Evolutionary conservation across 1,140 invertebrate species (phyloP).

Genomic region (Popillia japonica): DNA sequence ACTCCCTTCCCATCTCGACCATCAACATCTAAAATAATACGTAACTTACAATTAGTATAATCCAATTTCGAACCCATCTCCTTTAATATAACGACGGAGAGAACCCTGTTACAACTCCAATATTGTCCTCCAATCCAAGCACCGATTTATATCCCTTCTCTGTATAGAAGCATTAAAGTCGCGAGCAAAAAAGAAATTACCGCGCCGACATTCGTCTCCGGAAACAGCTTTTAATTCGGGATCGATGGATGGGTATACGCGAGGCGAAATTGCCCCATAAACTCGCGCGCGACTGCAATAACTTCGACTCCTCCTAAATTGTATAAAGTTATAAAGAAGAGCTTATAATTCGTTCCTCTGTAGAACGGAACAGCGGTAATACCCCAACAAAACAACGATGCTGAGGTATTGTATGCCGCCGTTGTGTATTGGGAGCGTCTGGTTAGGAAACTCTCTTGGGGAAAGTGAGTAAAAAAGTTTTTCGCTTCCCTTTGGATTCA

Average conservation of each 20-base stretch:
- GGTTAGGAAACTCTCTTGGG: background rate
- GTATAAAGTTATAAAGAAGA: conserved; percentile 1
- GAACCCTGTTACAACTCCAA: background rate
- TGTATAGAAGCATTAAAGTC: background rate
- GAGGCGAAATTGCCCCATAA: background rate
- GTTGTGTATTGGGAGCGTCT: background rate
- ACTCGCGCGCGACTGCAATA: background rate
- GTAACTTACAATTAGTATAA: too few species aligned
- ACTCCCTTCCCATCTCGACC: too few species aligned
- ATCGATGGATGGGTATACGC: background rate
- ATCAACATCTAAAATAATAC: too few species aligned
- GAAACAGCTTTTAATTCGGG: background rate
- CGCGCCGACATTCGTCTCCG: background rate
- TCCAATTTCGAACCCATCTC: too few species aligned
- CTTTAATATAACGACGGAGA: too few species aligned
- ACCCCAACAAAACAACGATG: background rate
- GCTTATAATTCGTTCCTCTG: background rate
- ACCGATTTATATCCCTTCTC: background rate
- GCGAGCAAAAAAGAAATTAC: background rate
- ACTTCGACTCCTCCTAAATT: conserved; percentile 1
- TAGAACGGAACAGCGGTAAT: background rate
- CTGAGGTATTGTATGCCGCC: background rate
- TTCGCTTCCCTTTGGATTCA: background rate
- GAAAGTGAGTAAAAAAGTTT: conserved; percentile 8
- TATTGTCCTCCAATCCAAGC: background rate